Conservation (phyloP, 2,797 vertebrate species). For the Myotis daubentonii region DNA sequence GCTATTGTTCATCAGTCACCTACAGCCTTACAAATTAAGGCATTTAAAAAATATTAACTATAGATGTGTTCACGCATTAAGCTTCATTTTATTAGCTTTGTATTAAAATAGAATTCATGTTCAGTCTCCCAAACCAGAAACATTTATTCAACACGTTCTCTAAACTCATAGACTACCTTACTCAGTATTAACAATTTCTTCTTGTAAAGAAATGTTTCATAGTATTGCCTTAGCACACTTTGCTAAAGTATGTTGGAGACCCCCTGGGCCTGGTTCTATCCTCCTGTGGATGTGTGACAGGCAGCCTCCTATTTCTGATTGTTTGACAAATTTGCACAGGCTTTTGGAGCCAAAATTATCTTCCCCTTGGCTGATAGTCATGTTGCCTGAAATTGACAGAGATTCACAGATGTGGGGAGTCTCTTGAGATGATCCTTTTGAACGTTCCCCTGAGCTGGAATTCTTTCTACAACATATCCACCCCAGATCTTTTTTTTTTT, state of each 20-base stretch:
- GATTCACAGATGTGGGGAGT: not conserved
- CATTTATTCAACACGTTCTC: not conserved
- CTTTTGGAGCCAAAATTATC: not conserved
- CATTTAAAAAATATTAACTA: constrained; percentile 68
- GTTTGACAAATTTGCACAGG: not conserved
- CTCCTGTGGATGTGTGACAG: not conserved
- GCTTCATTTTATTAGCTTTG: constrained; percentile 60
- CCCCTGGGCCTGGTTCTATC: not conserved
- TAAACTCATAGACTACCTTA: constrained; percentile 6
- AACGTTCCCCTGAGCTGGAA: not conserved
- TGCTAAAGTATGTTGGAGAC: not conserved
- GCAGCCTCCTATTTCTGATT: not conserved
- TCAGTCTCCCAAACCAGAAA: not conserved
- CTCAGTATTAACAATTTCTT: constrained; percentile 1
- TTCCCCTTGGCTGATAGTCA: not conserved
- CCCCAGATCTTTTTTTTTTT: not conserved
- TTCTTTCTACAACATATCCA: not conserved
- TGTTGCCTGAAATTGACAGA: not conserved
- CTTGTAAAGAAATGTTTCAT: constrained; percentile 23
- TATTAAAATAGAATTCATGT: constrained; percentile 33
- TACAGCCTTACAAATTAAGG: constrained; percentile 59
- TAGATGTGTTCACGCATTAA: constrained; percentile 44
- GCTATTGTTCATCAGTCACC: constrained; percentile 71
- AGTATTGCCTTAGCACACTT: not conserved
- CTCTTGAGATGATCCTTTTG: not conserved